phyloP scores from a whole-genome alignment of 2,113 vertebrate genomes.

The Archilochus colubris region DNA sequence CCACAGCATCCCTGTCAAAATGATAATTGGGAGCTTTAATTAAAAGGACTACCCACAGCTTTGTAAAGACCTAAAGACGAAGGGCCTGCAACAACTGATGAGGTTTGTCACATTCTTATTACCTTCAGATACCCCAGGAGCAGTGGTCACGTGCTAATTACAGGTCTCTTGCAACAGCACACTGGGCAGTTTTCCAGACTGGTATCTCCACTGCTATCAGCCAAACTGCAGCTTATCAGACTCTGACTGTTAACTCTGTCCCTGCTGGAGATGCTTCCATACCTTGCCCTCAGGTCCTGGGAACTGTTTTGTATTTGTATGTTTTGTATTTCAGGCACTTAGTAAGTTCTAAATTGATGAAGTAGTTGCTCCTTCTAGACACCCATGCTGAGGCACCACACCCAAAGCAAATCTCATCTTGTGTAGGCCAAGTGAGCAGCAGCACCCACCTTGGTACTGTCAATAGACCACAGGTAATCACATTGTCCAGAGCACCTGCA shows the following conservation, averaged over 20 bases:
- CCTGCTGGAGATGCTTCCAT: neutral
- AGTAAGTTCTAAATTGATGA: neutral
- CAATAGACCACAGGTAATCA: neutral
- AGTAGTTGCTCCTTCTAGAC: neutral
- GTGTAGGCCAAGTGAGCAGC: neutral
- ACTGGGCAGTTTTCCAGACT: slow-evolving; percentile 2
- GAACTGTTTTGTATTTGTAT: neutral
- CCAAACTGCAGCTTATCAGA: slow-evolving; percentile 1
- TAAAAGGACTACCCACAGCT: neutral
- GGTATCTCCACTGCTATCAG: slow-evolving; percentile 1
- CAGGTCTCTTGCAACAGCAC: neutral
- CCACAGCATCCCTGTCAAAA: neutral
- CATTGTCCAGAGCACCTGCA: neutral
- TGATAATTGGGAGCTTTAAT: neutral
- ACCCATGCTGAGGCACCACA: neutral
- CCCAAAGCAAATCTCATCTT: neutral
- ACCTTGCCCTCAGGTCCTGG: neutral
- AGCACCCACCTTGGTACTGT: neutral
- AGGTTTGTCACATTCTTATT: neutral
- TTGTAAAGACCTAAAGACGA: neutral
- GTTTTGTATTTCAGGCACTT: neutral
- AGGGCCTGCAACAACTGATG: neutral
- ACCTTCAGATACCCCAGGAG: accelerated
- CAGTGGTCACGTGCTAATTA: neutral
- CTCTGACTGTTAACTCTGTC: neutral